Evolutionary conservation across 2,113 vertebrate species (phyloP).

Genomic region (Lichenostomus cassidix): DNA sequence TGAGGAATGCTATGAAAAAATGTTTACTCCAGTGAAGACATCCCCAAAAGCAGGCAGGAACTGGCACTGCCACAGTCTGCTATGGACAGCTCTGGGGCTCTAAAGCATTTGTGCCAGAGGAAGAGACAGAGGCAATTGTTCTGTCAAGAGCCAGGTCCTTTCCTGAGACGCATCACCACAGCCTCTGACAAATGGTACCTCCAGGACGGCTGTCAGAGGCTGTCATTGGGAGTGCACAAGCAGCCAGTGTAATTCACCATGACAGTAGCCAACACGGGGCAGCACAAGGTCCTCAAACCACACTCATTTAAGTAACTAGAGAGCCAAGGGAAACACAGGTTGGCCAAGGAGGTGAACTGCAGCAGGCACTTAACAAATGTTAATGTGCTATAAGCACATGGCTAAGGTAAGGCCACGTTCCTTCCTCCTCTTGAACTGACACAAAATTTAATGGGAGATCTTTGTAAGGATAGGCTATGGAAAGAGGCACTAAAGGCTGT

Average conservation of each 20-base stretch:
- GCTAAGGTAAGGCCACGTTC: background rate
- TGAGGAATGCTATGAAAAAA: background rate
- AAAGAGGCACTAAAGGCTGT: background rate
- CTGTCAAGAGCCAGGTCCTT: background rate
- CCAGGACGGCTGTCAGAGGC: background rate
- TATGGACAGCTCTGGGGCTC: background rate
- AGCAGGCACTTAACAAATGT: background rate
- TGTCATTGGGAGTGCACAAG: background rate
- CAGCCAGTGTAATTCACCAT: background rate
- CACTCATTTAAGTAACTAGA: background rate
- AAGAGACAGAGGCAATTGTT: background rate
- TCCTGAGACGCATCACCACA: background rate
- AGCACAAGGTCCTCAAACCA: background rate
- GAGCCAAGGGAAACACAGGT: background rate
- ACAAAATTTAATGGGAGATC: constrained; percentile 3
- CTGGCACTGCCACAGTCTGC: background rate
- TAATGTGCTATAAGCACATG: background rate
- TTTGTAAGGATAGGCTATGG: background rate
- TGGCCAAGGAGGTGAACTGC: background rate
- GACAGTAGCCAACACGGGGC: background rate
- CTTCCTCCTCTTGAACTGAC: background rate
- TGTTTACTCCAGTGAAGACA: background rate
- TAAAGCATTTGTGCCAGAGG: background rate
- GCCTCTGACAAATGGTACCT: background rate
- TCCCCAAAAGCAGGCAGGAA: background rate